Evolutionary conservation across 2,888 invertebrate species (phyloP), one percentile per base, ranked within the genome.

Genomic region (Keiferia lycopersicella): DNA sequence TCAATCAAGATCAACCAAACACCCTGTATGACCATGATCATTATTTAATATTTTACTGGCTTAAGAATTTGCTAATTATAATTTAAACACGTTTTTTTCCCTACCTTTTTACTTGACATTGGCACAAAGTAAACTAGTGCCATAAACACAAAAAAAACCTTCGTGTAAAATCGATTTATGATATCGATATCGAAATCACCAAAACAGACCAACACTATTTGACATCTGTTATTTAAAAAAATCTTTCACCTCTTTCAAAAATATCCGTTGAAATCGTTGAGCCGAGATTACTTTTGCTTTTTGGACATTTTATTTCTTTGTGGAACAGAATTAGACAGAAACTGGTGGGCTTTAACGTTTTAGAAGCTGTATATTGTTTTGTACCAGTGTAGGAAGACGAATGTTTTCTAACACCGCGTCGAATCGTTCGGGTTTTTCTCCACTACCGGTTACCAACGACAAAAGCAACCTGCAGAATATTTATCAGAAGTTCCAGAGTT

Each of bases 401-500:
- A 88, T 87, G 87, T 83, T 84, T 81, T 81, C 82, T 67, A 83
- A 77, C 72, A 72, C 76, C 65, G 66, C 75, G 66, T 66, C 75
- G 30, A 75, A 79, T 68, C 73, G 77, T 45, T 16, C 45, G 45
- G n/a, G 45, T 45, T 45, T 45, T n/a, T 16, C 45, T 66, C 74
- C 80, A 65, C 69, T 76, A 64, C 69, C 76, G 66, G 70, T 73
- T 68, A 72, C 71, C 30, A 72, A 68, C 71, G 80, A 83, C 65
- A 76, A 76, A 39, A 79, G 69, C 67, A 78, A 75, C 65, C 67
- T 82, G 64, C 80, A 74, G 67, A 81, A 71, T 64, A 78, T 87
- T 67, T 84, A 83, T 65, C 72, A 77, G 64, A 82, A 78, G 69
- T 78, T 84, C 64, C 80, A 83, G 77, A 82, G 70, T 71, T 71